Evolutionary conservation across 2,797 vertebrate species (phyloP).

Genomic region (Lateolabrax maculatus): DNA sequence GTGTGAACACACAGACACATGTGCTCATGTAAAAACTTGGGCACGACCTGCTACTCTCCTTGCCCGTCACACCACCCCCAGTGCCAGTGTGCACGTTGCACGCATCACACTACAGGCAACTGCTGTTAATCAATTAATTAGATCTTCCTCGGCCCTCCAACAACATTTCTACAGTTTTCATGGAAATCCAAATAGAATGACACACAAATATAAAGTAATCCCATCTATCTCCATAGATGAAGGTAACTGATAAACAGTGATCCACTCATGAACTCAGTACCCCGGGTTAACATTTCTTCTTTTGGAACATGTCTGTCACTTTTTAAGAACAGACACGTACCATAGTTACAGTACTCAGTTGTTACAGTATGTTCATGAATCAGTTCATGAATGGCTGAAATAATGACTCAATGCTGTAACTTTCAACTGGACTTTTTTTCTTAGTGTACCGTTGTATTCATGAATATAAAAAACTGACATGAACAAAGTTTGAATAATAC

Average conservation of each 20-base stretch:
- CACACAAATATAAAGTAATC: background rate
- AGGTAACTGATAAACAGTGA: background rate
- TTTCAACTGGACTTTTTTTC: background rate
- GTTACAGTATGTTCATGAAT: background rate
- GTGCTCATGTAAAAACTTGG: background rate
- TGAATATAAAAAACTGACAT: background rate
- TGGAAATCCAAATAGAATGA: background rate
- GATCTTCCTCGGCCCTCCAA: background rate
- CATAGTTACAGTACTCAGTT: background rate
- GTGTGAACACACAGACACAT: background rate
- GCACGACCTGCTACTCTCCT: constrained; percentile 18
- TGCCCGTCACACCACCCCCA: constrained; percentile 13
- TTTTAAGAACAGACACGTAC: background rate
- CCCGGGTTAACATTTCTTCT: too few relatives aligned
- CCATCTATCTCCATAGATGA: background rate
- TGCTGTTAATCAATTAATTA: background rate
- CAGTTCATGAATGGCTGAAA: background rate
- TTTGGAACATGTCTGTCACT: background rate
- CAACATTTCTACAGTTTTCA: constrained; percentile 12
- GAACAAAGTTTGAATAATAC: background rate
- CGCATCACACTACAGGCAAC: too few relatives aligned
- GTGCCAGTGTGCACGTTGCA: background rate
- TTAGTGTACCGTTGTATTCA: background rate
- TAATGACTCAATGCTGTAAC: background rate
- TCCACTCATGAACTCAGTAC: too few relatives aligned